These are phyloP conservation scores for Numenius phaeopus DNA, from an alignment of 2,797 vertebrate genomes.

Conservation along the genomic window DNA sequence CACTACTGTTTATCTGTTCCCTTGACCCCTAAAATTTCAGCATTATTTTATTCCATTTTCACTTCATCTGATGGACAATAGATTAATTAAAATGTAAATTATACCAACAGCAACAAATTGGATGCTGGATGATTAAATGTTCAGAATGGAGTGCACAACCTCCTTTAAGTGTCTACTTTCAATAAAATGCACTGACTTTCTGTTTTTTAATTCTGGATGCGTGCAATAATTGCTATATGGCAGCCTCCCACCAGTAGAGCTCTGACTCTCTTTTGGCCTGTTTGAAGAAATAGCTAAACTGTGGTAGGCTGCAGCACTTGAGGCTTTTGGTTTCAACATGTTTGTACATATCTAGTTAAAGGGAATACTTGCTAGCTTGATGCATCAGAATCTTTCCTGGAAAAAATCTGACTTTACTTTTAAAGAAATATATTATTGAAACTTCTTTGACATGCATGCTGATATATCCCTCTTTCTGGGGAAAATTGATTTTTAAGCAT, in stretches of 20 bases:
- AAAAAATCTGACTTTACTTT: not conserved
- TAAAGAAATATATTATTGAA: not conserved
- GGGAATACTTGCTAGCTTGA: not conserved
- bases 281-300: not conserved
- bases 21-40: not conserved
- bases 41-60: not conserved
- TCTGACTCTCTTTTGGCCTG: not conserved
- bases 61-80: not conserved
- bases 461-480: not conserved
- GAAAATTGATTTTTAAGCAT: not conserved
- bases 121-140: not conserved
- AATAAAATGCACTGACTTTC: not conserved
- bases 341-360: not conserved
- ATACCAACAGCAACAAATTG: not conserved
- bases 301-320: not conserved
- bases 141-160: not conserved
- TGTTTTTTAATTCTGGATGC: not conserved
- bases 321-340: not conserved
- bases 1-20: not conserved
- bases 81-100: not conserved
- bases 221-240: not conserved
- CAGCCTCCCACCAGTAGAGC: not conserved
- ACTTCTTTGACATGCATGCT: not conserved
- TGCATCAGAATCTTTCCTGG: not conserved
- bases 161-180: not conserved